Base-by-base conservation (phyloP, 1,140 invertebrate species). In the Phocides pigmalion region DNA sequence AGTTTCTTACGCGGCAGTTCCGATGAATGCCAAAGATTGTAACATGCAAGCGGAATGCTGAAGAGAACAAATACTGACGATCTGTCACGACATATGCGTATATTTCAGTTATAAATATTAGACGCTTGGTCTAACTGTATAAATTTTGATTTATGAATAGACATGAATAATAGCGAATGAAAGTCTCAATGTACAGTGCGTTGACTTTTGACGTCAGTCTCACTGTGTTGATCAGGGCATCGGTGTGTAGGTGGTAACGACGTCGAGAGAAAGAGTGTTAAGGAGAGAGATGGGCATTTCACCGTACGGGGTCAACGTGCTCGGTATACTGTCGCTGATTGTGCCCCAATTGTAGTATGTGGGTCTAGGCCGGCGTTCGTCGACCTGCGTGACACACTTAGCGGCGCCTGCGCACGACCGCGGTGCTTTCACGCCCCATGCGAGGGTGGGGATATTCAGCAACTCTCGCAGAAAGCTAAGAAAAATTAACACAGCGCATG, bases 321-420 rank as follows among this genome's bases (percentile, higher is more conserved):
- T 80, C 78, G 76, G 71, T 79, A 70, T 84, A 92, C 90, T 91
- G 85, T 92, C 90, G 84, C 90, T 91, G 88, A 89, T 91, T 91
- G 81, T 91, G 88, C 68, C 90, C 90, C 87, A 90, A 91, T 92
- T 92, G 81, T 73, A 73, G 62, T 84, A 91, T 83, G 87, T 92
- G 81, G 90, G 90, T 91, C 90, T 92, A 92, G 90, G 90, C 87
- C 90, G 88, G 83, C 87, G 87, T 88, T 91, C 88, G 89, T 82
- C 82, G 86, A 89, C 89, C 89, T 84, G 81, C 80, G 78, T 82
- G 87, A 72, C 89, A 89, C 82, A 90, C 85, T 90, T 88, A 70
- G 75, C 59, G 67, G 79, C 80, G 78, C 79, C 75, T 70, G 83
- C 83, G 81, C 85, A 79, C 79, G 77, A 77, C 68, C 79, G 76